These are phyloP conservation scores for Pseudopodoces humilis DNA, from an alignment of 2,113 vertebrate species.

Conservation along the genomic window DNA sequence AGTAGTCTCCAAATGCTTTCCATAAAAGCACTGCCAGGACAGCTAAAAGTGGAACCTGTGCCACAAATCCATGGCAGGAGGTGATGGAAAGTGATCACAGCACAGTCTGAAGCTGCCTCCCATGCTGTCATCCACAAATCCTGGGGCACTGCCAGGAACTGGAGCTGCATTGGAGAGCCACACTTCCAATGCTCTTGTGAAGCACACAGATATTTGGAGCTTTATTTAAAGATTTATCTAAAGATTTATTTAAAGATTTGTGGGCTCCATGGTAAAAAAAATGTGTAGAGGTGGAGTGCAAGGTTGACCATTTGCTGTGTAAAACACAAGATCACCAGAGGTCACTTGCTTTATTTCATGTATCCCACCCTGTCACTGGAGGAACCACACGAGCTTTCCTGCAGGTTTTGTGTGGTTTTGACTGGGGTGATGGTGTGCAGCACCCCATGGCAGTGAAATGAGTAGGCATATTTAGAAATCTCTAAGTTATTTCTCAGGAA, in stretches of 20 bases:
- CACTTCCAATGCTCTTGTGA: rapidly evolving
- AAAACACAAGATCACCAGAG: not conserved
- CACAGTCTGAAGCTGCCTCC: not conserved
- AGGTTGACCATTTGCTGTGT: not conserved
- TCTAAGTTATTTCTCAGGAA: not conserved
- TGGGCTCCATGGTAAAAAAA: not conserved
- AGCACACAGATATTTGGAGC: not conserved
- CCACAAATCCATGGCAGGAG: not conserved
- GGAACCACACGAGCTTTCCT: not conserved
- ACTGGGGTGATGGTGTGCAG: not conserved
- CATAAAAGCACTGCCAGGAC: not conserved
- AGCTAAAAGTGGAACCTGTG: not conserved
- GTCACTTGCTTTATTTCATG: not conserved
- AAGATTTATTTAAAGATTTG: not conserved
- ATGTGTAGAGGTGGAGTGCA: not conserved
- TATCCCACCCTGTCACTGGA: not conserved
- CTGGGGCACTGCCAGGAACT: not conserved
- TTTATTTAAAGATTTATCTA: not conserved
- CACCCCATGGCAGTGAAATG: not conserved
- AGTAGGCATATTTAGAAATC: not conserved
- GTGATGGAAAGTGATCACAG: not conserved
- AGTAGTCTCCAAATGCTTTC: constrained; percentile 34
- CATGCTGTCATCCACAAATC: not conserved
- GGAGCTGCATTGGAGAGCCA: not conserved
- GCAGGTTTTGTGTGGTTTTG: not conserved